Evolutionary conservation across 1,140 invertebrate species (phyloP), one percentile per base, ranked within the genome.

Genomic region (Caerostris darwini): DNA sequence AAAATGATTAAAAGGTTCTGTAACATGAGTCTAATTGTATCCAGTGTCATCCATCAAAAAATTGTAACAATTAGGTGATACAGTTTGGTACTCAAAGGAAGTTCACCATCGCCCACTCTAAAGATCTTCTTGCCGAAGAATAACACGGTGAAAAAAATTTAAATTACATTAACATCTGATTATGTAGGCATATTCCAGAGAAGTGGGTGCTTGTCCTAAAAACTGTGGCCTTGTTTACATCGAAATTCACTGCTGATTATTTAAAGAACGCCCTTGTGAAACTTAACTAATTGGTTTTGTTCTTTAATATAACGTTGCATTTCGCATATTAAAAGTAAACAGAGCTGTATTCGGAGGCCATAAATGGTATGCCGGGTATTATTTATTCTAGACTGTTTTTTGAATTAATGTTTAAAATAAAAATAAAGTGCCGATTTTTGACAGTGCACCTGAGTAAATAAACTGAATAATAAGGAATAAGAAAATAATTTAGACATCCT

Each of bases 151-250:
- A 50, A 77, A 77, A 34, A 77, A 77, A 77, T 77, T 53, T 12
- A 64, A 50, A 77, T 77, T 77, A 50, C 34, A 77, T 77, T 77
- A 77, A 12, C 71, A 77, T 77, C 71, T 77, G 34, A 77, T 77
- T 77, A 77, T 77, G 34, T 10, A 77, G 10, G 71, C 50, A 77
- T 77, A 2, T 77, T 53, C 34, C 8, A 53, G 34, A 77, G 50
- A 77, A 77, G 71, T 77, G 71, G 71, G 71, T 77, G 71, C 71
- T 77, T 53, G 71, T 10, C 71, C 71, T 77, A 50, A 77, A 77
- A 77, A 50, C 71, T 34, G 71, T 77, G 71, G 71, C 71, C 71
- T 77, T 77, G 71, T 53, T 77, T 77, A 53, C 34, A 12, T 77
- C 71, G 14, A 77, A 77, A 53, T 53, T 50, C 71, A 77, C 34